phyloP scores from a whole-genome alignment of 2,888 invertebrate genomes.

The Drosophila niveifrons region DNA sequence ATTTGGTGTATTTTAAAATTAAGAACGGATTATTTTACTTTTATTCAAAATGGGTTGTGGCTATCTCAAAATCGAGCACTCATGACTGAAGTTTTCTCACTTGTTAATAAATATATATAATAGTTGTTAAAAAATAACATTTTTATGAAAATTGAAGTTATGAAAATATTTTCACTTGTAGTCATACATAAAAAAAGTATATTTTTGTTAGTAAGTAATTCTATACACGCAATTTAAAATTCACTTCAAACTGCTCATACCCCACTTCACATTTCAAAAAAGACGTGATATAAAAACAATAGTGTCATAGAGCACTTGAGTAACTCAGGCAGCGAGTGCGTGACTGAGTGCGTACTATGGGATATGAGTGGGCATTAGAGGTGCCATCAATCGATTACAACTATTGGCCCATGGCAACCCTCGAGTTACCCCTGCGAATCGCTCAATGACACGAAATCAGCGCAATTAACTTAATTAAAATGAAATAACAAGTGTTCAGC shows the following conservation, averaged over 20 bases:
- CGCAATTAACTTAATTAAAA: constrained; percentile 85
- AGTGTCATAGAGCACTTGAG: constrained; percentile 27
- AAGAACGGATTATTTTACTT: no score
- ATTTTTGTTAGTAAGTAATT: no score
- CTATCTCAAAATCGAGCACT: no score
- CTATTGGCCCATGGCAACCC: constrained; percentile 48
- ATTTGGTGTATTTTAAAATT: no score
- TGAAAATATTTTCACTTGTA: no score
- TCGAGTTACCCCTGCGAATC: constrained; percentile 39
- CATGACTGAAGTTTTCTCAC: no score
- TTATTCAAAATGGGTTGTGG: no score
- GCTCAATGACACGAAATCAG: constrained; percentile 72
- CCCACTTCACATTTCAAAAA: fast-evolving
- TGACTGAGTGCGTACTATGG: constrained; percentile 49
- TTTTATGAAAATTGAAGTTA: no score
- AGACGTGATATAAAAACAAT: constrained; percentile 33
- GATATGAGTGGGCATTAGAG: constrained; percentile 53
- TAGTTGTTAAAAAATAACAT: no score
- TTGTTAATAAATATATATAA: no score
- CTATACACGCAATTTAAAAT: no score
- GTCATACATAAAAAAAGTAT: no score
- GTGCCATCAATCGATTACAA: constrained; percentile 68
- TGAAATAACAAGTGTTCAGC: constrained; percentile 82
- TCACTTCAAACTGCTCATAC: neutral
- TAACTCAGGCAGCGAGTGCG: constrained; percentile 37